Evolutionary conservation across 2,888 invertebrate species (phyloP).

Genomic region (Neelides folsomi): DNA sequence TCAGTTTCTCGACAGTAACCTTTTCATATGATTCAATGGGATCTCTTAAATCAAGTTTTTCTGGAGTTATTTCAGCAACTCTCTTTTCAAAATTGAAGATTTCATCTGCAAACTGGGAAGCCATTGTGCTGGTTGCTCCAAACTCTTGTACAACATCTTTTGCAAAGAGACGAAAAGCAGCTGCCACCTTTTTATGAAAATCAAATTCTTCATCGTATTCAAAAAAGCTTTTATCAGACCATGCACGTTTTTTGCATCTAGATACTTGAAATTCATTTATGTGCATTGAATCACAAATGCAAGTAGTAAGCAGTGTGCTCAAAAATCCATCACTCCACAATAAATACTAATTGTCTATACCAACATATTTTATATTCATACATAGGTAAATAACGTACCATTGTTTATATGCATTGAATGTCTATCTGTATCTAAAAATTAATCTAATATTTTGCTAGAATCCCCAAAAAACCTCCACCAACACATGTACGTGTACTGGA

Average conservation of each 20-base stretch:
- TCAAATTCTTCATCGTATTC: not conserved
- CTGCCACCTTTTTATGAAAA: conserved; percentile 38
- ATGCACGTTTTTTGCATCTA: too few species aligned
- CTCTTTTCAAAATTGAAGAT: conserved; percentile 46
- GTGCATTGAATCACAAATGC: too few species aligned
- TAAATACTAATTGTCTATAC: too few species aligned
- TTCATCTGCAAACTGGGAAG: conserved; percentile 42
- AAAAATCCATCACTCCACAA: not conserved
- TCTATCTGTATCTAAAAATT: too few species aligned
- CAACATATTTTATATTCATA: too few species aligned
- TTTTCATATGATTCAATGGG: conserved; percentile 39
- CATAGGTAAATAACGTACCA: too few species aligned
- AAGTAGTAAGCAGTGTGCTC: not conserved
- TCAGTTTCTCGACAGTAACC: conserved; percentile 39
- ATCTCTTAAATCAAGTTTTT: conserved; percentile 35
- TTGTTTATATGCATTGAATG: too few species aligned
- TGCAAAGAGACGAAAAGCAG: conserved; percentile 43
- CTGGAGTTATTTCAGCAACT: conserved; percentile 44
- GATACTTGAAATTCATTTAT: too few species aligned
- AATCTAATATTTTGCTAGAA: too few species aligned
- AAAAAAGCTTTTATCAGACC: too few species aligned
- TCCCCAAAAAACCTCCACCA: too few species aligned
- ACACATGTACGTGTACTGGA: too few species aligned
- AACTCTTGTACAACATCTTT: conserved; percentile 42
- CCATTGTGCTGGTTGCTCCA: conserved; percentile 40